Conservation (phyloP, 2,888 invertebrate genomes). For the Meghimatium bilineatum region DNA sequence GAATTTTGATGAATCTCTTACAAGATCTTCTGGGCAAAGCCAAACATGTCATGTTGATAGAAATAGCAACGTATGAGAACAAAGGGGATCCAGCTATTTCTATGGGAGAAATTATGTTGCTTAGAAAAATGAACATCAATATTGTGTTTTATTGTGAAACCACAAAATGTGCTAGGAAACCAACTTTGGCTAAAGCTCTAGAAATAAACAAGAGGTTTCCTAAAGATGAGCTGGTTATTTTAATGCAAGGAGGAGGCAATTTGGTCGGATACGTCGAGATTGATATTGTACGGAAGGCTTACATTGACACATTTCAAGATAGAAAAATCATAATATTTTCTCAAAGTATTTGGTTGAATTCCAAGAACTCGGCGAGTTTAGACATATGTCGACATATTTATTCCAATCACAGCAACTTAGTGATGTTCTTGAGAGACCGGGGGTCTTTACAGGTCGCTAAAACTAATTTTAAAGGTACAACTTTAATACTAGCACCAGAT, state of each 20-base stretch:
- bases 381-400: not conserved
- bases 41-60: slow-evolving; percentile 52
- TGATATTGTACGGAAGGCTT: slow-evolving; percentile 24
- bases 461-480: slow-evolving; percentile 44
- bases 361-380: not conserved
- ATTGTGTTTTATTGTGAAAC: slow-evolving; percentile 47
- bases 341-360: slow-evolving; percentile 45
- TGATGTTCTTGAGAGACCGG: slow-evolving; percentile 47
- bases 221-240: slow-evolving; percentile 48
- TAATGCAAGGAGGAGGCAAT: slow-evolving; percentile 58
- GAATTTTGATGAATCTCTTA: slow-evolving; percentile 22
- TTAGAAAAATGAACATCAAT: slow-evolving; percentile 42
- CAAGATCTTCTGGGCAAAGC: not conserved
- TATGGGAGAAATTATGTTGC: slow-evolving; percentile 50
- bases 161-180: not conserved
- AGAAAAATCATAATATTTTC: slow-evolving; percentile 45
- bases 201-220: slow-evolving; percentile 15
- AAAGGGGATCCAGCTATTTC: slow-evolving; percentile 57
- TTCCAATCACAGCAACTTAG: slow-evolving; percentile 32
- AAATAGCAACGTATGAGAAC: slow-evolving; percentile 54
- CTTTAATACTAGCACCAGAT: slow-evolving; percentile 18
- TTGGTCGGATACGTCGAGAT: slow-evolving; percentile 44
- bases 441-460: not conserved
- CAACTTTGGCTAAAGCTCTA: slow-evolving; percentile 16
- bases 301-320: slow-evolving; percentile 38